Evolutionary conservation across 2,888 invertebrate genomes (phyloP).

Genomic region (Plutella xylostella): DNA sequence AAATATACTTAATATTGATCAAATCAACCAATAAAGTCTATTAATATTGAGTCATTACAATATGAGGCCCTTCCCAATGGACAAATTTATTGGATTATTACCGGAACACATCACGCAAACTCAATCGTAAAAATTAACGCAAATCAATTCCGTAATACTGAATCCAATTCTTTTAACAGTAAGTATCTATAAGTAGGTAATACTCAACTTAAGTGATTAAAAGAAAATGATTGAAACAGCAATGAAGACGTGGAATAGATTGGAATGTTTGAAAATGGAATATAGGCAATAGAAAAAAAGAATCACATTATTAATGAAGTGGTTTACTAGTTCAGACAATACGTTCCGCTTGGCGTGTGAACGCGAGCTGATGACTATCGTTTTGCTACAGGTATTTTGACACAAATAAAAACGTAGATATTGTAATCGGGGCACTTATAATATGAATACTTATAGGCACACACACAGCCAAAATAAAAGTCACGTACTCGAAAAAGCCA

Average conservation of each 20-base stretch:
- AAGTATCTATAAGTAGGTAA: conserved; percentile 17
- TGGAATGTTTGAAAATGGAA: conserved; percentile 29
- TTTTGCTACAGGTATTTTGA: conserved; percentile 53
- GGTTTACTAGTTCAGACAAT: conserved; percentile 36
- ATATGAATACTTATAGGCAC: conserved; percentile 11
- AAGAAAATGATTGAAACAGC: conserved; percentile 18
- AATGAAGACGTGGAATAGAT: conserved; percentile 36
- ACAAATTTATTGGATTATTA: conserved; percentile 63
- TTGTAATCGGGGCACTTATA: conserved; percentile 45
- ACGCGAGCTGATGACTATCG: conserved; percentile 47
- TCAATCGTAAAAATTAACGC: conserved; percentile 64
- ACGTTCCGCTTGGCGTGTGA: conserved; percentile 48
- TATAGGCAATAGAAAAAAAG: conserved; percentile 32
- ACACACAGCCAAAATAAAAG: conserved; percentile 42
- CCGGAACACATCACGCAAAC: conserved; percentile 65
- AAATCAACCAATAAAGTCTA: conserved; percentile 35
- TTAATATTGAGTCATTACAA: conserved; percentile 33
- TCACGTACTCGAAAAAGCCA: conserved; percentile 56
- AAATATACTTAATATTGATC: neutral
- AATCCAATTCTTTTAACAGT: conserved; percentile 50
- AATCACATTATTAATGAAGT: conserved; percentile 33
- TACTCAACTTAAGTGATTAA: no score
- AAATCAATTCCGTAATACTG: conserved; percentile 59
- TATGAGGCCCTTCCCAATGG: conserved; percentile 48
- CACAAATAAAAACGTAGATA: conserved; percentile 45